Evolutionary conservation across 2,113 vertebrate genomes (phyloP).

Genomic region (Gnathochromis pfefferi): DNA sequence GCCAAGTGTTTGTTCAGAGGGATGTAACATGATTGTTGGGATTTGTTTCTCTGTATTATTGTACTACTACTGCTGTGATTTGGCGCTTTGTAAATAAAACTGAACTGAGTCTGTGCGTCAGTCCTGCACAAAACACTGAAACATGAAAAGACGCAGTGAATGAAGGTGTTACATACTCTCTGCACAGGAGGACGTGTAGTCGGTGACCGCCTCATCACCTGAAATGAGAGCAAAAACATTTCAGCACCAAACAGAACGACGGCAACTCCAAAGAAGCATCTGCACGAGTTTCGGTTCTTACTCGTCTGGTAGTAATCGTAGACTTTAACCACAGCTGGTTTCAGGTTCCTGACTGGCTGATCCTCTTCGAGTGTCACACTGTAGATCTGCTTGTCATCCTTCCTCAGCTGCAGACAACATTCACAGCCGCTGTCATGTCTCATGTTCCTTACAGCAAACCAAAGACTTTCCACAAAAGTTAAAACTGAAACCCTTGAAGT

Average conservation of each 20-base stretch:
- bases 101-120: not conserved
- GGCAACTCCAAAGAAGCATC: not conserved
- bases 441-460: not conserved
- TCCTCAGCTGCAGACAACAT: conserved; percentile 47
- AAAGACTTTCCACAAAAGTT: not conserved
- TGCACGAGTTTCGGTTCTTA: conserved; percentile 26
- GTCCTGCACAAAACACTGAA: not conserved
- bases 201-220: conserved; percentile 58
- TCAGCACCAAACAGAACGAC: not conserved
- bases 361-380: conserved; percentile 66
- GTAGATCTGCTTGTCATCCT: not conserved
- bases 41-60: not conserved
- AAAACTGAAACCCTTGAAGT: not conserved
- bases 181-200: conserved; percentile 64
- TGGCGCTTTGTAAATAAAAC: not conserved
- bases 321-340: conserved; percentile 76
- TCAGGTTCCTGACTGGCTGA: conserved; percentile 69
- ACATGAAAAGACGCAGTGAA: not conserved
- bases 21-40: not conserved
- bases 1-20: not conserved
- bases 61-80: not conserved
- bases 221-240: not conserved
- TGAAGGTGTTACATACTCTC: conserved; percentile 32
- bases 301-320: conserved; percentile 85
- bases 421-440: not conserved